phyloP scores from a whole-genome alignment of 2,888 invertebrate species.

The Dynastes maya region DNA sequence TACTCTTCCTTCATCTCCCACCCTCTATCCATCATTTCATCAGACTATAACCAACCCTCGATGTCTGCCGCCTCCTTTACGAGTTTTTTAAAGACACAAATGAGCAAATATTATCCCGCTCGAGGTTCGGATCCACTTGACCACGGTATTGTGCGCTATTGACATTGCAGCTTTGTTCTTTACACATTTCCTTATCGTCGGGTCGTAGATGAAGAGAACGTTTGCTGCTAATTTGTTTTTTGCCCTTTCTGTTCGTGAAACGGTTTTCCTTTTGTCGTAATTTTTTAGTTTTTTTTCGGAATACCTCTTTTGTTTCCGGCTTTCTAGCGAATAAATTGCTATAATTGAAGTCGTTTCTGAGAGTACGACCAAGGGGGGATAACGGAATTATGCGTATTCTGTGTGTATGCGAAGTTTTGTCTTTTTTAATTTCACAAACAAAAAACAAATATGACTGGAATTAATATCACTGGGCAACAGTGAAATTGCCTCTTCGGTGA shows the following conservation, averaged over 20 bases:
- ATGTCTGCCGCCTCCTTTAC: not conserved
- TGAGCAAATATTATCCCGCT: constrained; percentile 30
- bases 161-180: not conserved
- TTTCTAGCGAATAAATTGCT: not conserved
- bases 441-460: no score
- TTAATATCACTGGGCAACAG: no score
- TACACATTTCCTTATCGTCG: constrained; percentile 9
- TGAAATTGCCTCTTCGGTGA: no score
- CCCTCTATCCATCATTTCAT: no score
- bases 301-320: not conserved
- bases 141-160: not conserved
- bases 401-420: no score
- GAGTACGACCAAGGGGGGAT: no score
- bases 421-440: no score
- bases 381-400: no score
- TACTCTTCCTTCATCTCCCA: no score
- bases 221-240: constrained; percentile 9
- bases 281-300: not conserved
- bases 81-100: constrained; percentile 14
- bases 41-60: not conserved
- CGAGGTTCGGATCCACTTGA: constrained; percentile 22
- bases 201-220: not conserved
- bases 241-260: not conserved
- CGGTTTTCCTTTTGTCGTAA: constrained; percentile 8
- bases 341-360: not conserved